Percentiles rank a stretch among this genome's conserved stretches.
phyloP scores from a whole-genome alignment of 2,113 vertebrate genomes.

The Atractosteus spatula region DNA sequence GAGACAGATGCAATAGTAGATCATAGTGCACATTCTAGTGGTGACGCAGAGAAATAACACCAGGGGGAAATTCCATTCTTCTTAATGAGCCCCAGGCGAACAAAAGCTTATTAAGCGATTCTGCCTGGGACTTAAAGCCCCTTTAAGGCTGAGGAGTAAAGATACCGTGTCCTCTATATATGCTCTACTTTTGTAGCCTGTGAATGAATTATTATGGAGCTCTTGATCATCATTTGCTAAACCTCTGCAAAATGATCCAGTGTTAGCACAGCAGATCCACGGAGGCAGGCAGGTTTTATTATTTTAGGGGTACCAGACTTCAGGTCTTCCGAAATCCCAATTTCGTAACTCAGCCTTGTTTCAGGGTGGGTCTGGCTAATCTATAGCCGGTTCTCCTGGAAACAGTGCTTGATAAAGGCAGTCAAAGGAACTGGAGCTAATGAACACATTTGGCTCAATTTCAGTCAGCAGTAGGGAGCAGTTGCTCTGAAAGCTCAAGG shows the following conservation, averaged over 20 bases:
- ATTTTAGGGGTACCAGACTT: no score
- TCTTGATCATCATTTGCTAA: not conserved
- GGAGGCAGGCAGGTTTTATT: no score
- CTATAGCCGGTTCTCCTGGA: not conserved
- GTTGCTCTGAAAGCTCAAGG: not conserved
- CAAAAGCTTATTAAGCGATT: not conserved
- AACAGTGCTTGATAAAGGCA: not conserved
- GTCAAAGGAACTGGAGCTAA: conserved; percentile 10
- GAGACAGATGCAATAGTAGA: not conserved
- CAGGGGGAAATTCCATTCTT: not conserved
- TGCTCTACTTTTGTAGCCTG: not conserved
- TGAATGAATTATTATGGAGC: not conserved
- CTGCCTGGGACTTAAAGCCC: not conserved
- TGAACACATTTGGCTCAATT: not conserved
- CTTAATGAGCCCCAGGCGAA: not conserved
- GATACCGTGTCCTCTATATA: not conserved
- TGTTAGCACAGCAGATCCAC: no score
- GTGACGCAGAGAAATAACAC: conserved; percentile 21
- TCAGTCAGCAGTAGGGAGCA: not conserved
- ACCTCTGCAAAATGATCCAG: no score
- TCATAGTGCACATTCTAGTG: conserved; percentile 26
- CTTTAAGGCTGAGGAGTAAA: not conserved
- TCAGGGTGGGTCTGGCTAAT: not conserved
- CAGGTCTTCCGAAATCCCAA: no score
- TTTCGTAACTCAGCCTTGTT: not conserved